Percentiles rank a stretch among this genome's conserved stretches.
Evolutionary conservation across 2,797 vertebrate species (phyloP).

Genomic region (Acanthis flammea): DNA sequence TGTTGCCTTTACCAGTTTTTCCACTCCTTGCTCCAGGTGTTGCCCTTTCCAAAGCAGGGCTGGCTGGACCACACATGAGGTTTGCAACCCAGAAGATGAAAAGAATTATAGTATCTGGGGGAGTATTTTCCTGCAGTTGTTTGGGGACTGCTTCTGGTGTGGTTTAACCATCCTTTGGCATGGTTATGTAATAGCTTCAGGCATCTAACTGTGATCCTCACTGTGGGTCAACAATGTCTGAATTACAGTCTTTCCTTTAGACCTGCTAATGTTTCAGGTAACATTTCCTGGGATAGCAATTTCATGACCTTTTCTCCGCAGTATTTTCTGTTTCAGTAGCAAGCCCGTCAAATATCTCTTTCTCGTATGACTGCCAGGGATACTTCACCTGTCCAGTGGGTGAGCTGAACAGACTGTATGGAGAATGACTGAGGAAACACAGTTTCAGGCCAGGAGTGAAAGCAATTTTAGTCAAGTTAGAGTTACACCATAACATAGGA

Average conservation of each 20-base stretch:
- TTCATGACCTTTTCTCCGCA: not conserved
- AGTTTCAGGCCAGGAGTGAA: not conserved
- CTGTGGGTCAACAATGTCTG: not conserved
- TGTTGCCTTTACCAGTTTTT: not conserved
- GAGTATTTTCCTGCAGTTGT: not conserved
- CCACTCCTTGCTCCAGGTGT: not conserved
- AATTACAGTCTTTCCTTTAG: not conserved
- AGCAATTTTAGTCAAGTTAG: not conserved
- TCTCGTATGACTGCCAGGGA: not conserved
- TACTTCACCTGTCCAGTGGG: not conserved
- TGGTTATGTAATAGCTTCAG: not conserved
- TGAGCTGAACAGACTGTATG: not conserved
- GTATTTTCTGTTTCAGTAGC: not conserved
- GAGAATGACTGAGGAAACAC: not conserved
- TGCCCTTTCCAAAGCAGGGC: not conserved
- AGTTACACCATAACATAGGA: not conserved
- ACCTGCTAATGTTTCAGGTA: not conserved
- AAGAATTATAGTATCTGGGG: not conserved
- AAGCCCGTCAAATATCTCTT: not conserved
- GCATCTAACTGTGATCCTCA: not conserved
- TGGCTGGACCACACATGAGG: not conserved
- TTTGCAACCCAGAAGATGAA: not conserved
- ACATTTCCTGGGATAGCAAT: not conserved
- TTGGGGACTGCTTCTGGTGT: not conserved
- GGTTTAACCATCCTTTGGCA: not conserved